Evolutionary conservation across 2,113 vertebrate species (phyloP), one percentile per base, ranked within the genome.

Genomic region (Plectropomus leopardus): DNA sequence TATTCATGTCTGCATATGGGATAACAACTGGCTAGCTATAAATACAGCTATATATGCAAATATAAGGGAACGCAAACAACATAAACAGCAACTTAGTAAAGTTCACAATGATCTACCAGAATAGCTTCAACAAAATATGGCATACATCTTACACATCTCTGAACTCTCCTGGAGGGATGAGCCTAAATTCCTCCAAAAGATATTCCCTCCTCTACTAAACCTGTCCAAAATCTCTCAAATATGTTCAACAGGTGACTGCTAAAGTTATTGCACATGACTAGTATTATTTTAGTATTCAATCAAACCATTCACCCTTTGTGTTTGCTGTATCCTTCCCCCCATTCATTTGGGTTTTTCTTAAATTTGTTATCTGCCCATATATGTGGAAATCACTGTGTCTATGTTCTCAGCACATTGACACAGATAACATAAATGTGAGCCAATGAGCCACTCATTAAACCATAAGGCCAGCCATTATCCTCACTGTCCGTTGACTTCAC

Each of bases 401-500:
- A 23, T 42, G 17, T 68, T 15, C 50, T 84, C 76, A 51, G 45
- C 72, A 54, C 59, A 68, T 48, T 70, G 53, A 82, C 32, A 51
- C 42, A 72, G 72, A 72, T 17, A 16, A 63, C 73, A 53, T 78
- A 83, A 85, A 91, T 79, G 55, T 59, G 81, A 92, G 64, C 81
- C 87, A 57, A 78, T 76, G 69, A 72, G 67, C 74, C 85, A 75
- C 78, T 92, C 78, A 85, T 88, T 83, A 87, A 84, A 76, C 59
- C 85, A 65, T 81, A 81, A 87, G 84, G 84, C 69, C 65, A 1
- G 8, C 47, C 59, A 92, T 89, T 92, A 85, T 90, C 63, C 72
- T 63, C 71, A 57, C 47, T 81, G 81, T 72, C 76, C 15, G 48
- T 63, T 85, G 90, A 88, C 80, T 83, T 80, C 53, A 82, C 71